Conservation (phyloP, 2,888 invertebrate genomes). For the Atherix ibis region DNA sequence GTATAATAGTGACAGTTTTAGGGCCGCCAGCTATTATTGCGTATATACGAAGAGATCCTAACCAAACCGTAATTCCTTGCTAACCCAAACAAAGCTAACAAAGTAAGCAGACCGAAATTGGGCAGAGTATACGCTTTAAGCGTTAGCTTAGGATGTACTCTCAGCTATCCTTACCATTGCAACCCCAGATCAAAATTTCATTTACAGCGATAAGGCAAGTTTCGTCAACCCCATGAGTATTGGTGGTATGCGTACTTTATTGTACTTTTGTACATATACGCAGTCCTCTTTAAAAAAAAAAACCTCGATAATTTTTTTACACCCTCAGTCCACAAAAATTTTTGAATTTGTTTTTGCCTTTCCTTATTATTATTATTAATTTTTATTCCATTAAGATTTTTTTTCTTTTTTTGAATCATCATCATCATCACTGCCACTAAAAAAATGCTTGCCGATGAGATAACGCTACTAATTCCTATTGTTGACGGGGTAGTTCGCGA, state of each 20-base stretch:
- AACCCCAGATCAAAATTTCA: conserved; percentile 11
- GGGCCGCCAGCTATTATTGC: conserved; percentile 7
- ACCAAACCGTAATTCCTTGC: conserved; percentile 3
- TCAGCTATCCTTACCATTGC: background rate
- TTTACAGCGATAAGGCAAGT: conserved; percentile 13
- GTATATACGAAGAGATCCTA: conserved; percentile 5
- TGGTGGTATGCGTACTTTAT: background rate
- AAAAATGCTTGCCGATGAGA: conserved; percentile 5
- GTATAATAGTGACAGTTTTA: conserved; percentile 10
- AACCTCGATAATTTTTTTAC: background rate
- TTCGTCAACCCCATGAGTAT: conserved; percentile 9
- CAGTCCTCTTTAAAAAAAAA: too few relatives aligned
- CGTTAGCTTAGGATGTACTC: too few relatives aligned
- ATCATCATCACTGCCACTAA: conserved; percentile 3
- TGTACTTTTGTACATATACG: too few relatives aligned
- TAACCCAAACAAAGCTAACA: too few relatives aligned
- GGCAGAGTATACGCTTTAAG: too few relatives aligned
- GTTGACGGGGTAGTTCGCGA: too few relatives aligned
- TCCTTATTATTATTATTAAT: too few relatives aligned
- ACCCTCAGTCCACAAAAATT: background rate
- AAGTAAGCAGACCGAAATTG: too few relatives aligned
- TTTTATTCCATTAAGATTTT: too few relatives aligned
- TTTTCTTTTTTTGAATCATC: too few relatives aligned
- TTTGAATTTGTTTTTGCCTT: too few relatives aligned
- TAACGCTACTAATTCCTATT: too few relatives aligned